Evolutionary conservation across 2,113 vertebrate genomes (phyloP).

Genomic region (Thunnus maccoyii): DNA sequence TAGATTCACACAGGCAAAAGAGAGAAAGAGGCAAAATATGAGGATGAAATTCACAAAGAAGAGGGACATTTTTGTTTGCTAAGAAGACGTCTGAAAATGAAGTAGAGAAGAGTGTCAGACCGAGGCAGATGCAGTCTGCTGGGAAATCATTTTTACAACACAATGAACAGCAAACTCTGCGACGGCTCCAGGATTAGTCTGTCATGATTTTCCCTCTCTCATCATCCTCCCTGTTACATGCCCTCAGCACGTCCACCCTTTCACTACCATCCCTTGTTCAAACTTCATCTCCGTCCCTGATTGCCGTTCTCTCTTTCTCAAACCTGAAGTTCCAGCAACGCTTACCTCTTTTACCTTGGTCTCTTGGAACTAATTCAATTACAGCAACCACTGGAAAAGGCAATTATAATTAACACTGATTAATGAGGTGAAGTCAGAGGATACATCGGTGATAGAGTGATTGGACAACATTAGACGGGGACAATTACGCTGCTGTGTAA

Average conservation of each 20-base stretch:
- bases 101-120: slow-evolving; percentile 20
- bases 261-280: slow-evolving; percentile 5
- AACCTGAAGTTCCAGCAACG: slow-evolving; percentile 24
- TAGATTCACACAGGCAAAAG: neutral
- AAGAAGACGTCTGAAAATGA: slow-evolving; percentile 41
- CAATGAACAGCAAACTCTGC: slow-evolving; percentile 36
- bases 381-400: slow-evolving; percentile 54
- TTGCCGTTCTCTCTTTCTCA: slow-evolving; percentile 23
- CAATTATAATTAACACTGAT: slow-evolving; percentile 76
- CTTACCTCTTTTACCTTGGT: slow-evolving; percentile 65
- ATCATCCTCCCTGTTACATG: slow-evolving; percentile 37
- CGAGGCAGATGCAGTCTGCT: slow-evolving; percentile 56
- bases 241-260: slow-evolving; percentile 38
- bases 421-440: slow-evolving; percentile 69
- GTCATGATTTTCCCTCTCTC: slow-evolving; percentile 52
- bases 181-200: slow-evolving; percentile 57
- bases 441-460: slow-evolving; percentile 61
- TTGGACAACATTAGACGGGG: slow-evolving; percentile 55
- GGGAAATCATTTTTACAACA: slow-evolving; percentile 67
- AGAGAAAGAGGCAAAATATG: neutral
- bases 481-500: slow-evolving; percentile 48
- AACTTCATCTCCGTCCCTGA: slow-evolving; percentile 20
- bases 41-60: neutral
- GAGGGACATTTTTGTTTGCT: neutral
- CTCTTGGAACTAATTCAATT: slow-evolving; percentile 66